Base-by-base conservation (phyloP, 2,113 vertebrate genomes). In the Onychostruthus taczanowskii region DNA sequence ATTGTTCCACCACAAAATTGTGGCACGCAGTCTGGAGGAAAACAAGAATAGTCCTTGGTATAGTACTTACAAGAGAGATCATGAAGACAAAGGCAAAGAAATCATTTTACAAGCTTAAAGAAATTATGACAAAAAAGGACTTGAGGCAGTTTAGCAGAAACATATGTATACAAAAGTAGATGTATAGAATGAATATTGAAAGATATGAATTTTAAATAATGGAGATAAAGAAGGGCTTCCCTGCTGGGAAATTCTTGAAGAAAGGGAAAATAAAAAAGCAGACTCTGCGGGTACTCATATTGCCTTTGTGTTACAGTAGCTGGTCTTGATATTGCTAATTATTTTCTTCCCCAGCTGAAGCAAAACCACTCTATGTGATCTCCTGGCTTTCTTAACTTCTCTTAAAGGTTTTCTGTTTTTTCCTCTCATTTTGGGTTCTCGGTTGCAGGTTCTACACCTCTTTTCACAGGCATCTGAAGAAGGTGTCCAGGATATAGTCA, bases 71-170 rank as follows among this genome's bases (percentile, higher is more conserved):
- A 88, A 91, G 41, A 95, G 75, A 73, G 41, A 95, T 94, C 35
- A 39, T 79, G 81, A 93, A 86, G 84, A 63, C 53, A 84, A 93
- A 96, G n/a, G 41, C 62, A 75, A 86, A 87, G 77, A 74, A 59
- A 31, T 27, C 7, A 56, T 62, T 86, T 92, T 77, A 47, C n/a
- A 35, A 37, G 6, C 77, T 86, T 67, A 87, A 93, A 61, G 44
- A 93, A 93, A 94, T 89, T 52, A 67, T 23, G 39, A 88, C 82
- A 84, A 76, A 84, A 88, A 84, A 90, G 39, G 69, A 88, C 61
- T 73, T 59, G 35, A 83, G 27, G 93, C 73, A 84, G 46, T 72
- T 64, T 61, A 95, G 63, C 72, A 80, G 86, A 63, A 66, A 67
- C 66, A 68, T 68, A 27, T 86, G 69, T n/a, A 84, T 62, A 87